Conservation (phyloP, 2,888 invertebrate genomes). For the Drosophila ezoana region DNA sequence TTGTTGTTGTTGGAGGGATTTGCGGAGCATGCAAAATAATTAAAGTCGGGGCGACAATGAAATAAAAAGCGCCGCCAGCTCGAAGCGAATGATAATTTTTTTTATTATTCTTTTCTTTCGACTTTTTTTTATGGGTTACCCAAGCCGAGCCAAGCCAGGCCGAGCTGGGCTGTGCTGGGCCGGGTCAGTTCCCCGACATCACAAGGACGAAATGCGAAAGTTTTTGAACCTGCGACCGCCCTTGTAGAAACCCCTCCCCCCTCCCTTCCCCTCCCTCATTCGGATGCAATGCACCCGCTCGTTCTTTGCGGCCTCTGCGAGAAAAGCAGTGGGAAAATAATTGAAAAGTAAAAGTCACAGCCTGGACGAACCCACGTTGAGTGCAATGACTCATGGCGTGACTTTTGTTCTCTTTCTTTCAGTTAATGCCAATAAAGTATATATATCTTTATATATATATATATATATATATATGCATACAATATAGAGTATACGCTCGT, state of each 20-base stretch:
- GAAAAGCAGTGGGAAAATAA: neutral
- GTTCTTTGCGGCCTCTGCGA: neutral
- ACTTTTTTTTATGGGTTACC: constrained; percentile 33
- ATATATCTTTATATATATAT: constrained; percentile 10
- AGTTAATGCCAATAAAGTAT: constrained; percentile 43
- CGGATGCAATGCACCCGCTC: neutral
- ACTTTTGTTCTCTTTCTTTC: constrained; percentile 81
- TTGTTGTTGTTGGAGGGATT: constrained; percentile 24
- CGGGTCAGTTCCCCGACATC: constrained; percentile 18
- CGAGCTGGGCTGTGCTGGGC: neutral
- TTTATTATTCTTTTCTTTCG: neutral
- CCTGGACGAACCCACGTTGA: constrained; percentile 47
- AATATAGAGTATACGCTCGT: constrained; percentile 16
- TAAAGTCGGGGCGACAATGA: constrained; percentile 45
- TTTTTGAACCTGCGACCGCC: constrained; percentile 48
- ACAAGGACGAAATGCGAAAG: constrained; percentile 58
- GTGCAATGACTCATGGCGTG: constrained; percentile 78
- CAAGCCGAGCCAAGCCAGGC: neutral
- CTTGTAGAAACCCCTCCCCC: constrained; percentile 23
- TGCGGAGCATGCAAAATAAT: constrained; percentile 52
- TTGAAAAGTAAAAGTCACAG: constrained; percentile 55
- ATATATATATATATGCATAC: constrained; percentile 9
- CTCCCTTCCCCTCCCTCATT: neutral
- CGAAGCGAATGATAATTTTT: constrained; percentile 17
- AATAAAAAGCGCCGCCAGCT: constrained; percentile 1